Evolutionary conservation across 2,113 vertebrate species (phyloP).

Genomic region (Sphaerodactylus townsendi): DNA sequence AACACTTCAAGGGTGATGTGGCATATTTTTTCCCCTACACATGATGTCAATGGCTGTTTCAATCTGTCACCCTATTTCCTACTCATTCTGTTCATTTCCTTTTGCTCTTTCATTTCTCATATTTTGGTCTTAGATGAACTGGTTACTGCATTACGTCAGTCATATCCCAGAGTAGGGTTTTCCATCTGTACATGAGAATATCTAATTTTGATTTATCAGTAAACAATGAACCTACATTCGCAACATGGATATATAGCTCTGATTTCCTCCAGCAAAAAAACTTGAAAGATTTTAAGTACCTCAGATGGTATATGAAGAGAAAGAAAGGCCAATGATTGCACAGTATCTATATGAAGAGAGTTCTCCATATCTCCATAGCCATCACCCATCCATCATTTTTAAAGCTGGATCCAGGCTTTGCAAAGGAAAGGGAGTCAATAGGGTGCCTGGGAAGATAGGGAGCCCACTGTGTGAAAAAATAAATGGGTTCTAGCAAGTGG

Average conservation of each 20-base stretch:
- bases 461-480: no score
- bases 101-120: constrained; percentile 17
- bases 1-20: constrained; percentile 23
- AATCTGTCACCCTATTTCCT: constrained; percentile 29
- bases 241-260: neutral
- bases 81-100: constrained; percentile 29
- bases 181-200: constrained; percentile 20
- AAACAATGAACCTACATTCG: neutral
- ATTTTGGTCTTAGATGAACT: constrained; percentile 25
- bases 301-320: neutral
- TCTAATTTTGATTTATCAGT: neutral
- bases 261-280: neutral
- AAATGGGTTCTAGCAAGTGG: no score
- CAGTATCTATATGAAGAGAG: neutral
- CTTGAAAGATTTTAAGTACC: neutral
- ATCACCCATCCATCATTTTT: no score
- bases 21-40: constrained; percentile 5
- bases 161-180: neutral
- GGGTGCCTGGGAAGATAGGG: no score
- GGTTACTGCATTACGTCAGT: constrained; percentile 11
- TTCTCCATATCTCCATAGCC: neutral
- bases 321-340: neutral
- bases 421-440: no score
- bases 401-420: no score
- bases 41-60: constrained; percentile 25